These are phyloP conservation scores for Semicossyphus pulcher DNA, from an alignment of 2,113 vertebrate genomes.

Conservation along the genomic window DNA sequence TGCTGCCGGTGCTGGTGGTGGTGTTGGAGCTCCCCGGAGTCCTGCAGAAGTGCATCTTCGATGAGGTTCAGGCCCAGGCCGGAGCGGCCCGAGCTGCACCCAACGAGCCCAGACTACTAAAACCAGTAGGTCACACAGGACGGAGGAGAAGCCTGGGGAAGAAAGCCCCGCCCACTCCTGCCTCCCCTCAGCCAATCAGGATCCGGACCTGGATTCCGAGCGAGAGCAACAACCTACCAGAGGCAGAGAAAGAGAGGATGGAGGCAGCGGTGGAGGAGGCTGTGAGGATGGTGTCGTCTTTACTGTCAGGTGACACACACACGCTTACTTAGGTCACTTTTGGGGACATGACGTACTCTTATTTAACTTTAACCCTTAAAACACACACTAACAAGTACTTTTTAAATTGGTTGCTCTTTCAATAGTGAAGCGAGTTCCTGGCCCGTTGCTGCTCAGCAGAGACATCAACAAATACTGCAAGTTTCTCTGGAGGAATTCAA, in stretches of 20 bases:
- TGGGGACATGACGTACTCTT: no score
- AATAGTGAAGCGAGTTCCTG: conserved; percentile 68
- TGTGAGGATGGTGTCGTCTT: conserved; percentile 67
- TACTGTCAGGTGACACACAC: conserved; percentile 78
- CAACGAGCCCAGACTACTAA: background rate
- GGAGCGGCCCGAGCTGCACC: conserved; percentile 56
- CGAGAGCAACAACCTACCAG: conserved; percentile 63
- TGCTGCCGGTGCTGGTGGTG: conserved; percentile 47
- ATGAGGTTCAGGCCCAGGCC: conserved; percentile 75
- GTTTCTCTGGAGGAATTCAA: conserved; percentile 83
- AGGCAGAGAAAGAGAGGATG: conserved; percentile 66
- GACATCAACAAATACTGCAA: conserved; percentile 85
- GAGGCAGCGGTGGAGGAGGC: conserved; percentile 73
- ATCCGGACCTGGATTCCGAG: conserved; percentile 76
- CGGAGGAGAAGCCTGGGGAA: conserved; percentile 8
- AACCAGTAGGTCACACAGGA: background rate
- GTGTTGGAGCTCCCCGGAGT: conserved; percentile 42
- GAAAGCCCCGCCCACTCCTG: background rate
- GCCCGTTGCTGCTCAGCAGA: conserved; percentile 78
- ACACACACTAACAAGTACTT: background rate
- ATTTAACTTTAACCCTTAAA: no score
- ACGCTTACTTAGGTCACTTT: background rate
- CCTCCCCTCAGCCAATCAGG: conserved; percentile 78
- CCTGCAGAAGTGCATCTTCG: conserved; percentile 78
- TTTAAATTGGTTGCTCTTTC: background rate